Evolutionary conservation across 2,113 vertebrate species (phyloP).

Genomic region (Prinia subflava): DNA sequence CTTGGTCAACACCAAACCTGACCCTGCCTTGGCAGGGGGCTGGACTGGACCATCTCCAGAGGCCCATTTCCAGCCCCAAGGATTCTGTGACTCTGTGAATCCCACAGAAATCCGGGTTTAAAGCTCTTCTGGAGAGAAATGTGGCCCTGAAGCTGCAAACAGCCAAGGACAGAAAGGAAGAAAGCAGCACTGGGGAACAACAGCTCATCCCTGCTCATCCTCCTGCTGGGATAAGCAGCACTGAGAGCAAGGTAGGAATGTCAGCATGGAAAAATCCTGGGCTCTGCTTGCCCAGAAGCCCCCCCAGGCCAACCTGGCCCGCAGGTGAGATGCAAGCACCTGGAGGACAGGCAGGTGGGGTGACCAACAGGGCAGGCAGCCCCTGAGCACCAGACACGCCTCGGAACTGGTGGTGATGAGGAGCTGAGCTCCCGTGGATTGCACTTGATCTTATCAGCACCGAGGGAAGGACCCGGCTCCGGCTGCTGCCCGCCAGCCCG

Average conservation of each 20-base stretch:
- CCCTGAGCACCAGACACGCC: conserved; percentile 29
- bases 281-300: background rate
- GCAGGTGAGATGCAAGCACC: background rate
- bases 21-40: background rate
- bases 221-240: background rate
- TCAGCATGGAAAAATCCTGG: background rate
- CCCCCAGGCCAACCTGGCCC: background rate
- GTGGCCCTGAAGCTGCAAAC: background rate
- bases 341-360: background rate
- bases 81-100: background rate
- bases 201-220: background rate
- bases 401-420: background rate
- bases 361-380: background rate
- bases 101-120: background rate
- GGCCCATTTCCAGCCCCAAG: background rate
- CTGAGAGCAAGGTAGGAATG: background rate
- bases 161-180: background rate
- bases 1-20: background rate
- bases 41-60: background rate
- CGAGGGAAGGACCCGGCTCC: conserved; percentile 19
- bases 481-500: background rate
- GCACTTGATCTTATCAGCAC: conserved; percentile 55
- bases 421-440: conserved; percentile 45
- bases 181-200: background rate
- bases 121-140: background rate